These are phyloP conservation scores for Listrodromus nycthemerus DNA, from an alignment of 2,888 invertebrate species.

Conservation along the genomic window DNA sequence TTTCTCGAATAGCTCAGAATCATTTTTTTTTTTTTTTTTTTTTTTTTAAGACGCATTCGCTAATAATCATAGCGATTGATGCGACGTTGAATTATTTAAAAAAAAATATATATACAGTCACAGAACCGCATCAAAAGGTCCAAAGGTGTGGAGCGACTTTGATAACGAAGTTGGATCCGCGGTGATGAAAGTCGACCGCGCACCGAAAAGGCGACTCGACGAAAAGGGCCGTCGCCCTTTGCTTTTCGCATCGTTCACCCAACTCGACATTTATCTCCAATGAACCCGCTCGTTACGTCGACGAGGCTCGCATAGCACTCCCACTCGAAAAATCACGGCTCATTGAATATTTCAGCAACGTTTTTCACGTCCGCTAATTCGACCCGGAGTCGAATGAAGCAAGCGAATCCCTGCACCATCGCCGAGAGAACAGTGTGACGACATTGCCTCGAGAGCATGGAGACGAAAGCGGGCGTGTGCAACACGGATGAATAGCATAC, in stretches of 20 bases:
- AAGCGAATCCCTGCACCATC: slow-evolving; percentile 20
- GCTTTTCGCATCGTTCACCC: background rate
- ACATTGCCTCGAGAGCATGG: slow-evolving; percentile 38
- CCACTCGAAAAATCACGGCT: slow-evolving; percentile 37
- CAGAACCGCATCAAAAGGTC: too few relatives aligned
- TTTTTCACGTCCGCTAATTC: slow-evolving; percentile 46
- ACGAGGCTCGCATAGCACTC: background rate
- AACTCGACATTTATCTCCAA: slow-evolving; percentile 18
- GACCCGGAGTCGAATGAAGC: slow-evolving; percentile 14
- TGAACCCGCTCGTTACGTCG: slow-evolving; percentile 43
- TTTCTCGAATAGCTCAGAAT: too few relatives aligned
- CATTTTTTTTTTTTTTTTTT: too few relatives aligned
- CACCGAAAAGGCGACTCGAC: background rate
- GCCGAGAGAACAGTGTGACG: slow-evolving; percentile 48
- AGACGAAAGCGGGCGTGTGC: slow-evolving; percentile 22
- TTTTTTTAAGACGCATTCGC: too few relatives aligned
- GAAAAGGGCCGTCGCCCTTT: background rate
- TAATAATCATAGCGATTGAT: too few relatives aligned
- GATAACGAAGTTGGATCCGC: background rate
- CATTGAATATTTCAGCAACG: slow-evolving; percentile 58
- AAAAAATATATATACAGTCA: too few relatives aligned
- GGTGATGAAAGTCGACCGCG: slow-evolving; percentile 11
- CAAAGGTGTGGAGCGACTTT: background rate
- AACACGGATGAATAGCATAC: slow-evolving; percentile 41
- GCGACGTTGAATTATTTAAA: too few relatives aligned